These are phyloP conservation scores for Sipha flava DNA, from an alignment of 1,140 invertebrate genomes.

Conservation along the genomic window DNA sequence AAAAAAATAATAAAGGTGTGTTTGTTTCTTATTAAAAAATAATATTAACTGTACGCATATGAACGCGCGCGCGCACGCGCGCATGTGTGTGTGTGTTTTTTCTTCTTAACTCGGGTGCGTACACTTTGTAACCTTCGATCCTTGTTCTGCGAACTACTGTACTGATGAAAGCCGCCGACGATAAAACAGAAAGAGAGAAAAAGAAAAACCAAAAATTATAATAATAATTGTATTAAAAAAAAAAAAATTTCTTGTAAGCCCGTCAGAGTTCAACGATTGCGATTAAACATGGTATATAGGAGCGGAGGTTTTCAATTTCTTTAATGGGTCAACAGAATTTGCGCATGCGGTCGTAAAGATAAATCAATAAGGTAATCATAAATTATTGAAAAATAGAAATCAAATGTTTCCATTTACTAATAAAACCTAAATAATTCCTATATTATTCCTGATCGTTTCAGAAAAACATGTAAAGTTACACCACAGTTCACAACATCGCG, in stretches of 20 bases:
- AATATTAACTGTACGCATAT: background rate
- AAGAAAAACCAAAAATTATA: too few species aligned
- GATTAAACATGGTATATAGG: background rate
- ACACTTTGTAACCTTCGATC: background rate
- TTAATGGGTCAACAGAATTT: background rate
- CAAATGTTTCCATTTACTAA: too few species aligned
- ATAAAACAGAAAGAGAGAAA: background rate
- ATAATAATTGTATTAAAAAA: background rate
- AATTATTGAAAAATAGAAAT: too few species aligned
- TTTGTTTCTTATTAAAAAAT: background rate
- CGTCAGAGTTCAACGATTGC: background rate
- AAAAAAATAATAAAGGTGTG: background rate
- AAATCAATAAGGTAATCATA: too few species aligned
- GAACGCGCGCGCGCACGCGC: too few species aligned
- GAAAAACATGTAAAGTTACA: too few species aligned
- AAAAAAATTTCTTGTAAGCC: background rate
- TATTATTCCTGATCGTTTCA: too few species aligned
- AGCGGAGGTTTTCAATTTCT: background rate
- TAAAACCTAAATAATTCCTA: too few species aligned
- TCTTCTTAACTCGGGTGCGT: background rate
- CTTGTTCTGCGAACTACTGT: background rate
- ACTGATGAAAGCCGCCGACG: background rate
- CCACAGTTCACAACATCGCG: too few species aligned
- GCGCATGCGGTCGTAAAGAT: background rate
- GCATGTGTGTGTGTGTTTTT: background rate